phyloP scores from a whole-genome alignment of 2,113 vertebrate genomes.

The Mustelus asterias region DNA sequence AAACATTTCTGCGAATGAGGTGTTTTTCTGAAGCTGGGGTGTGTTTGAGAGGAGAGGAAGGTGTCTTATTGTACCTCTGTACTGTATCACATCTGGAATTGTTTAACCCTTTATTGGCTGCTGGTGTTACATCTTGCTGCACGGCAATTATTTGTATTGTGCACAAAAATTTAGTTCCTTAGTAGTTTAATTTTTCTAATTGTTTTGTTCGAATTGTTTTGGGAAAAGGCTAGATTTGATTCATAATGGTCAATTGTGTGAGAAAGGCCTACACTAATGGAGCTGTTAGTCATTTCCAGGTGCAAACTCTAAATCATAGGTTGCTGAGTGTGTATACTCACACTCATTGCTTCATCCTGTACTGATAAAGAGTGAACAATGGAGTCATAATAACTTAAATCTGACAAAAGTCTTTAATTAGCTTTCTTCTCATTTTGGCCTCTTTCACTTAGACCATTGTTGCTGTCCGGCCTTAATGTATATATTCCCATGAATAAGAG shows the following conservation, averaged over 20 bases:
- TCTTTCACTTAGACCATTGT: slow-evolving; percentile 47
- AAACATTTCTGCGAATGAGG: neutral
- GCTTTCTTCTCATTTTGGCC: neutral
- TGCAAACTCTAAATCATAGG: slow-evolving; percentile 1
- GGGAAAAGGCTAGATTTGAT: neutral
- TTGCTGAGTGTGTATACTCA: neutral
- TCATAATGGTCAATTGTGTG: neutral
- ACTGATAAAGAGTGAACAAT: slow-evolving; percentile 30
- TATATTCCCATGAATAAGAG: slow-evolving; percentile 53
- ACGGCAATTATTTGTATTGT: neutral
- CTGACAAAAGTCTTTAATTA: slow-evolving; percentile 1
- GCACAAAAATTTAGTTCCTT: neutral
- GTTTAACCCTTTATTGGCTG: neutral
- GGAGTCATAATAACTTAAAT: neutral
- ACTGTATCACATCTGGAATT: neutral
- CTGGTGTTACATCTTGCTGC: neutral
- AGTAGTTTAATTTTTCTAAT: neutral
- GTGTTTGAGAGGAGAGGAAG: neutral
- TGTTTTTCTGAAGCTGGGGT: neutral
- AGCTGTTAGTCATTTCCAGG: neutral
- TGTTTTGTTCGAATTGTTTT: neutral
- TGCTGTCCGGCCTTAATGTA: slow-evolving; percentile 32
- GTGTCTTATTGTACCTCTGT: neutral
- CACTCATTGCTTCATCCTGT: slow-evolving; percentile 21
- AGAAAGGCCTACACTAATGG: neutral